These are phyloP conservation scores for Tachysurus fulvidraco DNA, from an alignment of 2,113 vertebrate genomes.

Conservation along the genomic window DNA sequence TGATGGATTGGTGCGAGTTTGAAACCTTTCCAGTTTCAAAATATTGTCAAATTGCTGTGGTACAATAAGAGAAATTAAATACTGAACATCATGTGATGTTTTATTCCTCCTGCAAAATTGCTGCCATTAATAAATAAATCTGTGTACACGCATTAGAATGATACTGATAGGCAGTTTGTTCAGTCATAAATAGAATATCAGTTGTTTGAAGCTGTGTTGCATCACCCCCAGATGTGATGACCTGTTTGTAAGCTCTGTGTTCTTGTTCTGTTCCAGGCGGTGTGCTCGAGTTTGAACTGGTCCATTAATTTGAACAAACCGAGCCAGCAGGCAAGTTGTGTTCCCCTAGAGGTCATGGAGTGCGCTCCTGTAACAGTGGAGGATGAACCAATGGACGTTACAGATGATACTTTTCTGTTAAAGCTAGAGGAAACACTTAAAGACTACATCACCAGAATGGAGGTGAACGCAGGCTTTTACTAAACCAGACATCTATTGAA, in stretches of 20 bases:
- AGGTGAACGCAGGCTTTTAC: constrained; percentile 57
- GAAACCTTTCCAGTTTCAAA: neutral
- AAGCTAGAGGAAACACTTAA: constrained; percentile 65
- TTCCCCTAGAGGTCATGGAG: neutral
- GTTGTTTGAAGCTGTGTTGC: neutral
- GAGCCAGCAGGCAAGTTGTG: neutral
- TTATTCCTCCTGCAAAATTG: neutral
- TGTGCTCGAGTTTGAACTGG: constrained; percentile 30
- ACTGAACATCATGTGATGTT: neutral
- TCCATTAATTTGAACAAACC: constrained; percentile 14
- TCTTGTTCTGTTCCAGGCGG: constrained; percentile 21
- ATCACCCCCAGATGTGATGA: neutral
- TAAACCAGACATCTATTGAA: neutral
- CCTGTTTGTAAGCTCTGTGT: neutral
- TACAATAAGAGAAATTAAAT: neutral
- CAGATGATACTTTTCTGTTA: constrained; percentile 48
- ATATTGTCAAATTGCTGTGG: neutral
- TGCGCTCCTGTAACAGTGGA: neutral
- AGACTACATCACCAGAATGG: constrained; percentile 61
- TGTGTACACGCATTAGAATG: neutral
- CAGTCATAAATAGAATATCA: neutral
- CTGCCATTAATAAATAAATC: neutral
- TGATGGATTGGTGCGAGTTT: neutral
- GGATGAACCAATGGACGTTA: constrained; percentile 25
- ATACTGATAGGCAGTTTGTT: neutral